Evolutionary conservation across 2,888 invertebrate genomes (phyloP).

Genomic region (Gastracanthus pulcherrimus): DNA sequence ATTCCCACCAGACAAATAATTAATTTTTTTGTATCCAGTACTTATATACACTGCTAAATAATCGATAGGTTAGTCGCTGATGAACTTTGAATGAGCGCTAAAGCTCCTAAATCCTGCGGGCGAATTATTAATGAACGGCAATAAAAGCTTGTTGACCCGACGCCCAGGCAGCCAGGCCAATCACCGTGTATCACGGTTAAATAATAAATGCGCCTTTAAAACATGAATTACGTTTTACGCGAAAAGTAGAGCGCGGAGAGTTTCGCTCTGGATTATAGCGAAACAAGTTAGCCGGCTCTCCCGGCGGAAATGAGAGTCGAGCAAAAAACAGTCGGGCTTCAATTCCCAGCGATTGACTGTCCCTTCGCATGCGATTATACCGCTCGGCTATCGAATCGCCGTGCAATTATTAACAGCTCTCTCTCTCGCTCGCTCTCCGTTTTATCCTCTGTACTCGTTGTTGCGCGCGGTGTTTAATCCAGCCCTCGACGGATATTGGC

Average conservation of each 20-base stretch:
- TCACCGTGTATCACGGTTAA: background rate
- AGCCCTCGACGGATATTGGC: background rate
- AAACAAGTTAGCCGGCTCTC: too few species aligned
- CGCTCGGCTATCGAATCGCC: background rate
- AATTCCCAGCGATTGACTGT: background rate
- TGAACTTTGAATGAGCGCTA: background rate
- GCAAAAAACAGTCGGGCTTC: too few species aligned
- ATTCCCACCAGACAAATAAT: too few species aligned
- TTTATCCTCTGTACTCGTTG: background rate
- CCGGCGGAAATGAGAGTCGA: too few species aligned
- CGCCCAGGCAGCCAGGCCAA: background rate
- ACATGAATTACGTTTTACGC: background rate
- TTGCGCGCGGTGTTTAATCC: background rate
- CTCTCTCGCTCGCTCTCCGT: constrained; percentile 21
- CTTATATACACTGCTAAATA: background rate
- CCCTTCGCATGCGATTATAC: too few species aligned
- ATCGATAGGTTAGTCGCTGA: background rate
- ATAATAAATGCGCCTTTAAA: background rate
- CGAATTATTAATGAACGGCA: background rate
- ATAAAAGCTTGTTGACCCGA: background rate
- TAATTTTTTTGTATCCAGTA: background rate
- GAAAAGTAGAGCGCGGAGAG: background rate
- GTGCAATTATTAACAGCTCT: background rate
- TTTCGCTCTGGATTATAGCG: background rate
- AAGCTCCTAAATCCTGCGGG: background rate